Conservation (phyloP, 2,113 vertebrate genomes). For the Sinocyclocheilus anophthalmus region DNA sequence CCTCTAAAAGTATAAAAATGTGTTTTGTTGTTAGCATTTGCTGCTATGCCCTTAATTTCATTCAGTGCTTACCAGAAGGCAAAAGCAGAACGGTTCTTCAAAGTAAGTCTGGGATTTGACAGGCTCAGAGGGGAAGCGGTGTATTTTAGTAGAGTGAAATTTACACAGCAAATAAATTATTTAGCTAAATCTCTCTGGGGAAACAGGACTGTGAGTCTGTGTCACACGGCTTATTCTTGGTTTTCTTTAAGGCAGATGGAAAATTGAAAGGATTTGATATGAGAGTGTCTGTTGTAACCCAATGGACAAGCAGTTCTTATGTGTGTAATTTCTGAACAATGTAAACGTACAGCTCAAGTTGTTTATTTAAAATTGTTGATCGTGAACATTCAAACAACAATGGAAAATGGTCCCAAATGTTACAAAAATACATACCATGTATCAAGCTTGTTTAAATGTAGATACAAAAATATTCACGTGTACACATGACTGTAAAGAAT, state of each 20-base stretch:
- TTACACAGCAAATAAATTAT: conserved; percentile 16
- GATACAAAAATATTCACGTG: conserved; percentile 47
- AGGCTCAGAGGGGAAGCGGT: background rate
- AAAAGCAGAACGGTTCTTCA: conserved; percentile 15
- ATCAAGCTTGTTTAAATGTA: conserved; percentile 49
- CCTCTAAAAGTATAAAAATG: background rate
- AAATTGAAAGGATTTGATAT: conserved; percentile 3
- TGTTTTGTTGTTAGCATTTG: conserved; percentile 3
- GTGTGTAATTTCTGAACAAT: background rate
- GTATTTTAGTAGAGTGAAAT: conserved; percentile 13
- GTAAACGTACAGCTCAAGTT: conserved; percentile 46
- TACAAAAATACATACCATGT: conserved; percentile 54
- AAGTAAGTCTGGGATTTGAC: conserved; percentile 18
- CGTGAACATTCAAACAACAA: conserved; percentile 51
- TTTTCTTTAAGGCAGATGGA: background rate
- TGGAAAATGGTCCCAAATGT: conserved; percentile 36
- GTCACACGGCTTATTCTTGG: background rate
- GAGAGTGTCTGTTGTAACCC: background rate
- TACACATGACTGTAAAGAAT: conserved; percentile 42
- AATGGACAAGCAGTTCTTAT: background rate
- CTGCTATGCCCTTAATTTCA: background rate
- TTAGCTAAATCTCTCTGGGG: background rate
- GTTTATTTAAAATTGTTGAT: conserved; percentile 63
- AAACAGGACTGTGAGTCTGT: background rate
- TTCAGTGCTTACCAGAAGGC: conserved; percentile 12